phyloP scores from a whole-genome alignment of 2,797 vertebrate species.

The Clarias laeviceps region DNA sequence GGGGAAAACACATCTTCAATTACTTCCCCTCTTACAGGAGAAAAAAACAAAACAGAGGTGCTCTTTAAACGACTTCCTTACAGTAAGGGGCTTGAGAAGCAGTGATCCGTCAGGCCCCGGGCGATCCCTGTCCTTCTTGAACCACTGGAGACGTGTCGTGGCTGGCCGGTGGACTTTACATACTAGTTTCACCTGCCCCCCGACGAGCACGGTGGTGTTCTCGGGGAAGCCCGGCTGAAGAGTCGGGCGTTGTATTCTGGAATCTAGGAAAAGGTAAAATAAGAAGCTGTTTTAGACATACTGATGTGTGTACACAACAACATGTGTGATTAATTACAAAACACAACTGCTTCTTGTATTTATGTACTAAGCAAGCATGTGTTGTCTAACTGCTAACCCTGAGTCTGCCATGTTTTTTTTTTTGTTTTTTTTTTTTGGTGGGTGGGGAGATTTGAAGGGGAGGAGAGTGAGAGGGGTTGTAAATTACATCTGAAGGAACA shows the following conservation, averaged over 20 bases:
- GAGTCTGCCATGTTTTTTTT: background rate
- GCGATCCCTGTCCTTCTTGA: conserved; percentile 63
- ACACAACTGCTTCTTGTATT: conserved; percentile 14
- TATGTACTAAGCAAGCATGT: conserved; percentile 30
- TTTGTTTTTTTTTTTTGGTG: conserved; percentile 23
- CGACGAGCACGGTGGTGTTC: conserved; percentile 70
- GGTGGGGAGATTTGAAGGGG: background rate
- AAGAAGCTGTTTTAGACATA: background rate
- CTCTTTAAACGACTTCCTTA: conserved; percentile 61
- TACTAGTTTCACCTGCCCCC: conserved; percentile 66
- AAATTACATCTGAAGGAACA: conserved; percentile 34
- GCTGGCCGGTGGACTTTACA: conserved; percentile 74
- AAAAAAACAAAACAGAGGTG: conserved; percentile 3
- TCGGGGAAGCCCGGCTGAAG: conserved; percentile 74
- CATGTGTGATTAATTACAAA: background rate
- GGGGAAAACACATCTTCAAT: conserved; percentile 41
- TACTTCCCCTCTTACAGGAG: conserved; percentile 23
- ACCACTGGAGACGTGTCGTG: conserved; percentile 77
- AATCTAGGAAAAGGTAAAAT: conserved; percentile 57
- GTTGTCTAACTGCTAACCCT: conserved; percentile 28
- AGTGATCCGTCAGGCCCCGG: conserved; percentile 52
- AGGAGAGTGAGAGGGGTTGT: background rate
- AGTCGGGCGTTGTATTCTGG: conserved; percentile 64
- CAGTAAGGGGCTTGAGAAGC: conserved; percentile 68
- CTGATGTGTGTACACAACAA: conserved; percentile 14